Base-by-base conservation (phyloP, 1,140 invertebrate genomes). In the Colletes latitarsis region DNA sequence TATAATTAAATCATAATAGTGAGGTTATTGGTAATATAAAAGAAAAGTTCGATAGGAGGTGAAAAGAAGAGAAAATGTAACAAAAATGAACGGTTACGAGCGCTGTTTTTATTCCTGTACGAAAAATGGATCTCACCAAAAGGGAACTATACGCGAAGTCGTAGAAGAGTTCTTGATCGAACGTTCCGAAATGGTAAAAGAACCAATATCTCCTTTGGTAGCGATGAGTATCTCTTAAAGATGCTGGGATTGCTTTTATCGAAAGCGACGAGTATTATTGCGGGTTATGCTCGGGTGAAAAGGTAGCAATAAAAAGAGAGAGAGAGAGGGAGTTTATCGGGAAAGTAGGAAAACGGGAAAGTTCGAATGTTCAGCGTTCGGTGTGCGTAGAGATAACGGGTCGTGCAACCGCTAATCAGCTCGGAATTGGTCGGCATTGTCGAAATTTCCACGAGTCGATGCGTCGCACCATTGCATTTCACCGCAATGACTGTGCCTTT, bases 341-440 rank as follows among this genome's bases (percentile, higher is more conserved):
- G 53, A 43, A 78, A 71, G 4, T 15, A 39, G 39, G 52, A 55
- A 70, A 12, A 52, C 46, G 64, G 12, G 19, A 3, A 43, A 21
- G 17, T 19, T 21, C 10, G 3, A 63, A 52, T 4, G 43, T 2
- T 14, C 6, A 10, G 30, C 30, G 46, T 52, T 71, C 17, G 15
- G 6, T 10, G 19, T 10, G 52, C 19, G 69, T 46, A 15, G 15
- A 77, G 75, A 60, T 52, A 60, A 39, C 43, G 4, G 52, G 43
- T 14, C 15, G 21, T 14, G 64, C 39, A 46, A 69, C 66, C 58
- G 58, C 49, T 78, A 71, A 78, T 78, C 49, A 60, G 75, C 57
- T 52, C 19, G 41, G 15, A 72, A 64, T 72, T 55, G 67, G 58
- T 55, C 49, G 30, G 19, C 58, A 57, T 71, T 64, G 77, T 64